phyloP scores from a whole-genome alignment of 2,797 vertebrate species.

The Falco peregrinus region DNA sequence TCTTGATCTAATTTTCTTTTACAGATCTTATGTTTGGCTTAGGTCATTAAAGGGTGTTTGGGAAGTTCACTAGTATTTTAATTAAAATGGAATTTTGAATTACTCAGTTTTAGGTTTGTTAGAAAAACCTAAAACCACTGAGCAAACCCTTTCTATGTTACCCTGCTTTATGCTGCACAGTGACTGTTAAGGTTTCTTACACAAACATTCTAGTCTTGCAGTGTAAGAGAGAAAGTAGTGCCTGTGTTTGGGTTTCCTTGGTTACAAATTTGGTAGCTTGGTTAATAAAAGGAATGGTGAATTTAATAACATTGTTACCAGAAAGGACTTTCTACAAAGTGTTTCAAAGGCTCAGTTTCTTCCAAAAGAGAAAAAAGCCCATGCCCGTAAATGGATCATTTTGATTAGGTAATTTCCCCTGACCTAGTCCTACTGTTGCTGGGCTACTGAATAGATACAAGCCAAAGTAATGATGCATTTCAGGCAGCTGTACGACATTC shows the following conservation, averaged over 20 bases:
- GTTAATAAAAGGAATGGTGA: conserved; percentile 11
- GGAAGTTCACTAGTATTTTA: background rate
- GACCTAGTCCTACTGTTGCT: background rate
- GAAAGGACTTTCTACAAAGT: background rate
- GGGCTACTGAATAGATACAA: background rate
- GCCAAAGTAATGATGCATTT: background rate
- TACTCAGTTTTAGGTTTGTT: background rate
- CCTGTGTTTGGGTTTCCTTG: conserved; percentile 12
- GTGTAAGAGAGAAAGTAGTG: background rate
- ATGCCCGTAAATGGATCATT: conserved; percentile 12
- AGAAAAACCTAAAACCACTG: background rate
- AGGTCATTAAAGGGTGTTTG: background rate
- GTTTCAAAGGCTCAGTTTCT: conserved; percentile 12
- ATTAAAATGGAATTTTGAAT: background rate
- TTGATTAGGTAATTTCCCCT: conserved; percentile 21
- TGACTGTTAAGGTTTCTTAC: background rate
- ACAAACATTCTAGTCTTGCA: background rate
- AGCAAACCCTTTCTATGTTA: background rate
- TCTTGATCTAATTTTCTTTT: background rate
- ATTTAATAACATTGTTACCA: conserved; percentile 12
- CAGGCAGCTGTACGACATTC: background rate
- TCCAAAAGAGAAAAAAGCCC: background rate
- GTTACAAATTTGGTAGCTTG: conserved; percentile 49
- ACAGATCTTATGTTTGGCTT: background rate
- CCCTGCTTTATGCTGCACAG: background rate